A percentile compares a stretch with the other conserved stretches of the same genome.
phyloP scores from a whole-genome alignment of 2,888 invertebrate genomes.

The Nephrotoma flavescens region DNA sequence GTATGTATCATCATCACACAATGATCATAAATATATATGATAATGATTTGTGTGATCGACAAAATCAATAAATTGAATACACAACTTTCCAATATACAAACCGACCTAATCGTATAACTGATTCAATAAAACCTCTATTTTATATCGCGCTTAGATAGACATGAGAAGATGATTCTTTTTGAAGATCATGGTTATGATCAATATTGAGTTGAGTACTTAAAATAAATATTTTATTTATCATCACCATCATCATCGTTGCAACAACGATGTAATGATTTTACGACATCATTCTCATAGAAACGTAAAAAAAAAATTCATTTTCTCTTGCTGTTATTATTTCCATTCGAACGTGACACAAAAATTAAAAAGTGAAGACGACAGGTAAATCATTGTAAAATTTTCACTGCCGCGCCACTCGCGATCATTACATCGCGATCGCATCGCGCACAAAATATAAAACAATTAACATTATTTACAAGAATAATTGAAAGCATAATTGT shows the following conservation, averaged over 20 bases:
- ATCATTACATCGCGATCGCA: not conserved
- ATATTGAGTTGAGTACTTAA: not conserved
- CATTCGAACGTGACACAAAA: not conserved
- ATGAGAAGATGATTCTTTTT: not conserved
- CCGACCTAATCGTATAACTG: not conserved
- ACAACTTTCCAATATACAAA: not conserved
- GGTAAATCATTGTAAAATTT: not conserved
- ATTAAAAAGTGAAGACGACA: not conserved
- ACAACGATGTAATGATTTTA: not conserved
- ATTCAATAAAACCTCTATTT: too few species aligned
- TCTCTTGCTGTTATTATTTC: not conserved
- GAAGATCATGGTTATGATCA: not conserved
- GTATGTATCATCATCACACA: not conserved
- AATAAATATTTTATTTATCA: not conserved
- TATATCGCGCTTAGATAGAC: too few species aligned
- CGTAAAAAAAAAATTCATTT: not conserved
- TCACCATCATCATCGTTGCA: not conserved
- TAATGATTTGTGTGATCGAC: not conserved
- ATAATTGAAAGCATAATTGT: not conserved
- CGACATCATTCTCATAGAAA: not conserved
- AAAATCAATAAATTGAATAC: not conserved
- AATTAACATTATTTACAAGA: not conserved
- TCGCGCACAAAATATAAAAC: not conserved
- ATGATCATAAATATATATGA: not conserved
- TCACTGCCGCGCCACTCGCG: not conserved